phyloP scores from a whole-genome alignment of 2,113 vertebrate genomes.

The Agelaius tricolor region DNA sequence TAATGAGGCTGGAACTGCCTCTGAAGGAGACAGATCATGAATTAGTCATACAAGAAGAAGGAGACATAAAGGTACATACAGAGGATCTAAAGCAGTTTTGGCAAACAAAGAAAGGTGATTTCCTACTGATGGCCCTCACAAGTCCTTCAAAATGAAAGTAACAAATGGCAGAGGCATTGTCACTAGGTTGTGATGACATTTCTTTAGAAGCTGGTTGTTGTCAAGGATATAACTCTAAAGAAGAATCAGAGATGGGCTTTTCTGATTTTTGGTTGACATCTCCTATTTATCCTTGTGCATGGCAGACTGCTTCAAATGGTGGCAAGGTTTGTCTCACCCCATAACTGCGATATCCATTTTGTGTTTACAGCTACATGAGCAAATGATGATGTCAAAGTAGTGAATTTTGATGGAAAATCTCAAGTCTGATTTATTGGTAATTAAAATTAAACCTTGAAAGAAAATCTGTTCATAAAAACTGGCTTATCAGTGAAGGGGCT shows the following conservation, averaged over 20 bases:
- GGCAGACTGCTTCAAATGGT: neutral
- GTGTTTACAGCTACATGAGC: neutral
- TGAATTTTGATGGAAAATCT: neutral
- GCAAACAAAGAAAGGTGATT: neutral
- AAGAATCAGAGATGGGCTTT: neutral
- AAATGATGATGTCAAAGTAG: neutral
- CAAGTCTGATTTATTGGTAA: neutral
- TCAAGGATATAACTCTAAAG: neutral
- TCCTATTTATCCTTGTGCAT: neutral
- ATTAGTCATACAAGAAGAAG: slow-evolving; percentile 10
- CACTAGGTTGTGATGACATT: neutral
- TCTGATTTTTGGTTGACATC: neutral
- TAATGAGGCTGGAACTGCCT: slow-evolving; percentile 56
- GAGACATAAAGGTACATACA: neutral
- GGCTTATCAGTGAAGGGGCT: neutral
- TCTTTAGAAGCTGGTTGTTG: neutral
- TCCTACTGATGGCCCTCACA: neutral
- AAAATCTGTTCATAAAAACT: neutral
- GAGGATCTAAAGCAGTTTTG: neutral
- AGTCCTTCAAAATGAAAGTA: neutral
- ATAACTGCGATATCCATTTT: neutral
- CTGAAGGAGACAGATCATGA: neutral
- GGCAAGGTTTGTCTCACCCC: neutral
- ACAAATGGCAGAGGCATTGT: neutral
- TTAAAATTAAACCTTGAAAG: neutral